Percentiles rank a stretch among this genome's conserved stretches.
These are phyloP conservation scores for Scomber scombrus DNA, from an alignment of 2,113 vertebrate genomes.

Conservation along the genomic window DNA sequence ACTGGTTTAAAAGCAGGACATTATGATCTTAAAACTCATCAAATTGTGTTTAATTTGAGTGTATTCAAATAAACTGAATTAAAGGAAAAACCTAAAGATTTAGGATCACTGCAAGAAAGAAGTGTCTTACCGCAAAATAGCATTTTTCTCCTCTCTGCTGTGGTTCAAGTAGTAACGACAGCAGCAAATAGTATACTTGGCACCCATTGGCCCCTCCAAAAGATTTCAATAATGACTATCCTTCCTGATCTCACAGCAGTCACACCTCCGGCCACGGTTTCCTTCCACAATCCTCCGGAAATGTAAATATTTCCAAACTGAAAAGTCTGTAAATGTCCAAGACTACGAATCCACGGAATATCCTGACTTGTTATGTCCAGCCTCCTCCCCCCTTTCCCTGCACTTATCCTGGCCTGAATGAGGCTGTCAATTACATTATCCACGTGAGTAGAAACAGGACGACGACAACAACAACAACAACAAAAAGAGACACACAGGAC, in stretches of 20 bases:
- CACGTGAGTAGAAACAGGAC: conserved; percentile 64
- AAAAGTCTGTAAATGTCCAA: background rate
- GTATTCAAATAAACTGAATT: background rate
- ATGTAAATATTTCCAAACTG: conserved; percentile 1
- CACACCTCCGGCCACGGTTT: background rate
- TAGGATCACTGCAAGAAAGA: too few relatives aligned
- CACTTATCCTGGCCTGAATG: conserved; percentile 25
- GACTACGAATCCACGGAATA: background rate
- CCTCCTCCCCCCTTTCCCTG: conserved; percentile 8
- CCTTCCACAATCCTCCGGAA: conserved; percentile 11
- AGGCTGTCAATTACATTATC: conserved; percentile 70
- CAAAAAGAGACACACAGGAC: conserved; percentile 16
- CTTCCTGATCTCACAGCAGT: background rate
- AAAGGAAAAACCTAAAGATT: too few relatives aligned
- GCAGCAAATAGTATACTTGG: conserved; percentile 73
- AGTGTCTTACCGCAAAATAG: conserved; percentile 76
- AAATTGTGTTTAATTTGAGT: background rate
- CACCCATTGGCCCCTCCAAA: conserved; percentile 64
- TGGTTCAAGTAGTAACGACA: conserved; percentile 58
- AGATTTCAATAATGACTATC: background rate
- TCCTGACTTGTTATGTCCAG: conserved; percentile 24
- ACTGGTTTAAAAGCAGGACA: background rate
- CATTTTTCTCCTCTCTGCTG: conserved; percentile 70
- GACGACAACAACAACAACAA: conserved; percentile 49
- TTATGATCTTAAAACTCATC: background rate